Conservation (phyloP, 2,888 invertebrate genomes). For the Idaea biselata region DNA sequence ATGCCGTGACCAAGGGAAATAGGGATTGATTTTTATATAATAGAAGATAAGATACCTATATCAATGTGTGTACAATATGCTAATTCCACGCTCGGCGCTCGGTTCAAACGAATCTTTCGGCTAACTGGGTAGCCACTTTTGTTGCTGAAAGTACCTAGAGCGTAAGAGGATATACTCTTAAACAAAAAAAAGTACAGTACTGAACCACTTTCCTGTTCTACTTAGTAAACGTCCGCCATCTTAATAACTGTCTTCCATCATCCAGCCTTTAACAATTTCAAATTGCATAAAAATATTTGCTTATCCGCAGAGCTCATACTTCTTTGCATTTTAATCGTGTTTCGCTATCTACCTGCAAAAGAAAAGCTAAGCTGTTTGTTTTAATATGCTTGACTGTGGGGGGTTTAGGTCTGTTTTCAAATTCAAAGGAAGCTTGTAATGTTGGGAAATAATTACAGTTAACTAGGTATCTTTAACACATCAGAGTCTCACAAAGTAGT, state of each 20-base stretch:
- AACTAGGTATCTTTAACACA: constrained; percentile 22
- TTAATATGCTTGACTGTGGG: not conserved
- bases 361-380: not conserved
- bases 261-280: constrained; percentile 1
- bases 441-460: constrained; percentile 26
- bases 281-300: not conserved
- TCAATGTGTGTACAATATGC: no score
- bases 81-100: no score
- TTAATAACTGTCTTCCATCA: not conserved
- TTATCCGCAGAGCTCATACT: not conserved
- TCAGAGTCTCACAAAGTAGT: constrained; percentile 20
- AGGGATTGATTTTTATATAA: no score
- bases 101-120: no score
- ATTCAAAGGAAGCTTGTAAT: not conserved
- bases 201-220: constrained; percentile 1
- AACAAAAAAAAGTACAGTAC: not conserved
- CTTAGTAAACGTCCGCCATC: not conserved
- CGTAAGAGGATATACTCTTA: not conserved
- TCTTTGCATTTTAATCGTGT: not conserved
- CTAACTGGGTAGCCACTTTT: no score
- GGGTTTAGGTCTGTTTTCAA: not conserved
- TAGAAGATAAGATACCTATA: no score
- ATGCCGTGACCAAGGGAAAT: no score
- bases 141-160: no score
- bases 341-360: not conserved